These are phyloP conservation scores for Bos javanicus DNA, from an alignment of 2,113 vertebrate genomes.

Conservation along the genomic window DNA sequence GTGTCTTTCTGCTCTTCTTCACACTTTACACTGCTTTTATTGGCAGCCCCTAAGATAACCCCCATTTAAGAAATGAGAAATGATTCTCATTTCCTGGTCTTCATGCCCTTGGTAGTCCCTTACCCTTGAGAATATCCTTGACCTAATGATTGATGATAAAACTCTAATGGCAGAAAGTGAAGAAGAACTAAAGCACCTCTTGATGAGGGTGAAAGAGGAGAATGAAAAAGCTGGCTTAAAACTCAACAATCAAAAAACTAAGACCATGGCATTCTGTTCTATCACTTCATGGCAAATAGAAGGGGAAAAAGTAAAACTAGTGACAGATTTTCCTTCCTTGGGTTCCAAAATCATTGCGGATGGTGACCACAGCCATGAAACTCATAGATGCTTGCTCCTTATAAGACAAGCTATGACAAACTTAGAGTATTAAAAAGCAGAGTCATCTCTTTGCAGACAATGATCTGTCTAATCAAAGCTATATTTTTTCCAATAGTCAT, in stretches of 20 bases:
- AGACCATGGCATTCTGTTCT: neutral
- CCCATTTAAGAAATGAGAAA: too few species aligned
- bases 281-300: neutral
- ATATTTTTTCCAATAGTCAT: neutral
- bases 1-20: neutral
- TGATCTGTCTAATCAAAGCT: neutral
- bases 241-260: neutral
- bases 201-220: neutral
- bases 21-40: neutral
- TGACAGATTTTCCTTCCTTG: neutral
- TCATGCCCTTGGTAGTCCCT: neutral
- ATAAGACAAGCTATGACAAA: neutral
- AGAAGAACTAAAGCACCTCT: neutral
- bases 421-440: neutral
- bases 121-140: neutral
- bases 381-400: neutral
- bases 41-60: neutral
- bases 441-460: neutral
- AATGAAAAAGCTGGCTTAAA: neutral
- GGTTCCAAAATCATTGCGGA: neutral
- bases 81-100: neutral
- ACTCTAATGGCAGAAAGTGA: neutral
- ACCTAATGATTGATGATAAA: neutral
- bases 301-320: neutral
- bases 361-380: accelerated